Percentiles rank a stretch among this genome's conserved stretches.
These are phyloP conservation scores for Acanthornis magna DNA, from an alignment of 2,797 vertebrate species.

Conservation along the genomic window DNA sequence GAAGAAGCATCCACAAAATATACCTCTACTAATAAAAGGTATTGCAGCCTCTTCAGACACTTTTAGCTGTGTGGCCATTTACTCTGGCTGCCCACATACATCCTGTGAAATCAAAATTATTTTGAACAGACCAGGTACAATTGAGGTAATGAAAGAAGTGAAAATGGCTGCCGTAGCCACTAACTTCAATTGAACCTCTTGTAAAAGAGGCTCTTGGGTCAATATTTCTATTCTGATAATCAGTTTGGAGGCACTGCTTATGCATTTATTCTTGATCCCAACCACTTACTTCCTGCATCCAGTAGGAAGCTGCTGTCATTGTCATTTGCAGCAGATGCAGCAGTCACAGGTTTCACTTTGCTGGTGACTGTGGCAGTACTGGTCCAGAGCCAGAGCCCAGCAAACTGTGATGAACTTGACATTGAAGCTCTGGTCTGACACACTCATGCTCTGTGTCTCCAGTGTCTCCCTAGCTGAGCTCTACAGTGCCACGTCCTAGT, in stretches of 20 bases:
- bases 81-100: not conserved
- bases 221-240: not conserved
- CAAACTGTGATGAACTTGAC: not conserved
- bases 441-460: not conserved
- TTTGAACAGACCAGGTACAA: not conserved
- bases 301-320: not conserved
- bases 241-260: not conserved
- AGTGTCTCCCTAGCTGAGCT: not conserved
- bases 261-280: not conserved
- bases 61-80: not conserved
- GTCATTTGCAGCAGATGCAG: not conserved
- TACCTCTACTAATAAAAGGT: not conserved
- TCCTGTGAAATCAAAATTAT: not conserved
- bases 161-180: not conserved
- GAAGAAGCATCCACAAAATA: not conserved
- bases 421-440: not conserved
- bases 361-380: rapidly evolving
- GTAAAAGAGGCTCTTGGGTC: not conserved
- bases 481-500: not conserved
- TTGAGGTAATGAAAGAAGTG: not conserved
- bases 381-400: not conserved
- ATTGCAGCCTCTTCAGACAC: not conserved
- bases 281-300: not conserved
- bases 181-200: not conserved
- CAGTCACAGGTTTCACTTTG: not conserved